Conservation (phyloP, 1,140 invertebrate genomes). For the Anagrus nilaparvatae region DNA sequence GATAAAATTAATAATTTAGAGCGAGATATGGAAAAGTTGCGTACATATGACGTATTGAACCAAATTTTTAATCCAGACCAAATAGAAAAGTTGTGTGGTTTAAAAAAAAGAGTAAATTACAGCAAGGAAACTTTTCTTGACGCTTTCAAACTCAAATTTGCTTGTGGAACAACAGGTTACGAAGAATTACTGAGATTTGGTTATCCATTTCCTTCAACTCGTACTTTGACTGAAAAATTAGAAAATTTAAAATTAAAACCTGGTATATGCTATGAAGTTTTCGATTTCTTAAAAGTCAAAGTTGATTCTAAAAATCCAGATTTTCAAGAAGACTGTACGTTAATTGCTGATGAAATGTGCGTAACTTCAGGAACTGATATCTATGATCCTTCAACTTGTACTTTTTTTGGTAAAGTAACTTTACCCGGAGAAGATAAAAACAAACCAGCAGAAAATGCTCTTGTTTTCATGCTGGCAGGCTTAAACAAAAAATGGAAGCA, state of each 20-base stretch:
- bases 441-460: not conserved
- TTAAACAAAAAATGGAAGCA: too few relatives aligned
- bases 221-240: slow-evolving; percentile 15
- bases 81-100: too few relatives aligned
- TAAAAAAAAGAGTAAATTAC: too few relatives aligned
- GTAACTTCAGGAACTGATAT: not conserved
- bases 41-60: too few relatives aligned
- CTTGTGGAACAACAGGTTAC: slow-evolving; percentile 10
- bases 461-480: slow-evolving; percentile 12
- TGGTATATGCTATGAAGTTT: slow-evolving; percentile 13
- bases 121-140: slow-evolving; percentile 10
- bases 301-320: slow-evolving; percentile 2
- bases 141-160: slow-evolving; percentile 14
- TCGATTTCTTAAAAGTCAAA: slow-evolving; percentile 15
- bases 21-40: too few relatives aligned
- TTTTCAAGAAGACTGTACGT: slow-evolving; percentile 9
- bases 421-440: not conserved
- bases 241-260: slow-evolving; percentile 11
- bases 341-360: slow-evolving; percentile 15
- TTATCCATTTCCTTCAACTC: slow-evolving; percentile 8
- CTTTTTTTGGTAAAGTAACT: slow-evolving; percentile 6
- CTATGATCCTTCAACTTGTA: slow-evolving; percentile 5
- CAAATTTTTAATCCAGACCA: too few relatives aligned
- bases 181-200: slow-evolving; percentile 11
- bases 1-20: too few relatives aligned